Evolutionary conservation across 2,888 invertebrate species (phyloP).

Genomic region (Hipparchia semele): DNA sequence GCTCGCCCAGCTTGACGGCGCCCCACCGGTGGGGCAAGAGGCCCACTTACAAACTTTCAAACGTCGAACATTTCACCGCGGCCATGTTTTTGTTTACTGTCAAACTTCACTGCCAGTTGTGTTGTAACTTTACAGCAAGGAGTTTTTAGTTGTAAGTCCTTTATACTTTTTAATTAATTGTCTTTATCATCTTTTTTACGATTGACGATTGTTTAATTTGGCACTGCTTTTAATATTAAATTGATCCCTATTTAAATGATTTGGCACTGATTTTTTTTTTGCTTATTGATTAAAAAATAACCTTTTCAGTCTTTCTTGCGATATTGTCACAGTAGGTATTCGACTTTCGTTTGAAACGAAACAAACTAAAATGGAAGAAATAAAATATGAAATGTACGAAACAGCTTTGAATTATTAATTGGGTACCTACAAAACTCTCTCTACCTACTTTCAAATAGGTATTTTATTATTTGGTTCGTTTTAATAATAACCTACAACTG

Average conservation of each 20-base stretch:
- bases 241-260: neutral
- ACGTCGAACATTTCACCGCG: constrained; percentile 7
- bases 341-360: neutral
- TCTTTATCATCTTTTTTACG: neutral
- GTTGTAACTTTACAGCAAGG: neutral
- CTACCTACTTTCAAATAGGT: neutral
- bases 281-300: neutral
- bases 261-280: neutral
- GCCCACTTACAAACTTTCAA: constrained; percentile 44
- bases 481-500: neutral
- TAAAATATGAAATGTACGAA: neutral
- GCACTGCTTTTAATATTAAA: neutral
- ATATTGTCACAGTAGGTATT: neutral
- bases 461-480: neutral
- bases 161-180: neutral
- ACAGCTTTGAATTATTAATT: neutral
- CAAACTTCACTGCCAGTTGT: neutral
- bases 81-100: neutral
- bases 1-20: constrained; percentile 80
- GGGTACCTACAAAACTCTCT: neutral
- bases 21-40: constrained; percentile 62
- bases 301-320: neutral
- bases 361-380: neutral
- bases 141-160: neutral
- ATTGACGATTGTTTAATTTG: neutral